Evolutionary conservation across 1,140 invertebrate genomes (phyloP), one percentile per base, ranked within the genome.

Genomic region (Caenorhabditis remanei): DNA sequence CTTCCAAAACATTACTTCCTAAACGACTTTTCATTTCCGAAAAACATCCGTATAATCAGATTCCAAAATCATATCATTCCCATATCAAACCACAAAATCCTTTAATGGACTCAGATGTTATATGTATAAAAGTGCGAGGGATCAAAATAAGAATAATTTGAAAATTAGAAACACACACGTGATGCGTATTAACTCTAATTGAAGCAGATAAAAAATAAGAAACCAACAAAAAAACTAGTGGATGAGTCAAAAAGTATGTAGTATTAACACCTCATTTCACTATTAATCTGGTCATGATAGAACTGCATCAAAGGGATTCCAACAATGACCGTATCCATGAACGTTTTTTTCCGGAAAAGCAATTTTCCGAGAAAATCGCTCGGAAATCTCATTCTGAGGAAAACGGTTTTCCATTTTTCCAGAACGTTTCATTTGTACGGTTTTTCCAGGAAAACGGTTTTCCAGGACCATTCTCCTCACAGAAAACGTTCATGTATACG

Each of bases 171-270:
- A 43, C 65, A 63, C 3, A 19, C 61, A 71, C 41, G 41, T 71
- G 65, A 71, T 8, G 46, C 6, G 65, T 43, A 71, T 71, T 71
- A 71, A 71, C 19, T 71, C 40, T 46, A 71, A 71, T 43, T 71
- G 65, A 40, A 65, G 61, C 21, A 9, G 32, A 40, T 9, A 13
- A 65, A 65, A 9, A 14, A 32, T 13, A 46, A 71, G 21, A 71
- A 43, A 71, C 41, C 11, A 71, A 71, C 11, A 46, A 71, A 43
- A 7, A 46, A 71, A 43, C 16, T 6, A 71, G 24, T 43, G 40
- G 24, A 71, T 71, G 65, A 71, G 41, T 71, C 65, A 71, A 71
- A 71, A 71, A 71, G 40, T 43, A 46, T 71, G 65, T 71, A 71
- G 65, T 71, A 71, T 71, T 19, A 71, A 71, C 65, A 21, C 46